A percentile compares a stretch with the other conserved stretches of the same genome.
These are phyloP conservation scores for Ceyx erithaca DNA, from an alignment of 2,797 vertebrate species.

Conservation along the genomic window DNA sequence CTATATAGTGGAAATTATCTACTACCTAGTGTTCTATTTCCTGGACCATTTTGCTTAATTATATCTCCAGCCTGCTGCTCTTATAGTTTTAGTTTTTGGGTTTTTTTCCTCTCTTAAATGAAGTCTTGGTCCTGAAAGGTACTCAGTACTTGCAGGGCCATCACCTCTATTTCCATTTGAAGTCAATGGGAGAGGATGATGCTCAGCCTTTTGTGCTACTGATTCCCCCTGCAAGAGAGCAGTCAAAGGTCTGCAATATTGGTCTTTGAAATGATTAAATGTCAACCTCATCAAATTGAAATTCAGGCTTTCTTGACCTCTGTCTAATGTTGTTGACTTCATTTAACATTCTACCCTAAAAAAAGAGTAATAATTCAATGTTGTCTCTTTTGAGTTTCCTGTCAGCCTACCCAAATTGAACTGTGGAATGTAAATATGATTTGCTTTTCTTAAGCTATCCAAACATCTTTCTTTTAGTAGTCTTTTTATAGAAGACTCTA, in stretches of 20 bases:
- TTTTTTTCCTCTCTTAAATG: background rate
- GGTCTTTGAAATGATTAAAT: constrained; percentile 21
- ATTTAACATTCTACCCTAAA: background rate
- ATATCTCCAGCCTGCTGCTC: background rate
- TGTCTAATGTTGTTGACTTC: background rate
- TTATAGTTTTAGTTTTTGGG: background rate
- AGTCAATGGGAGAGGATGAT: constrained; percentile 2
- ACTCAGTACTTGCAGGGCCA: background rate
- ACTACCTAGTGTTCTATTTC: background rate
- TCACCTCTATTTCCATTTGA: background rate
- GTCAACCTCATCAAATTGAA: background rate
- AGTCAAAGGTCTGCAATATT: background rate
- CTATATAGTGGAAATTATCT: background rate
- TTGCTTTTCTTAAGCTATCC: background rate
- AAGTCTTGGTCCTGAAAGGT: background rate
- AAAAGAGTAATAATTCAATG: background rate
- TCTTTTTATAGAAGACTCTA: background rate
- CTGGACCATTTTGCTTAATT: background rate
- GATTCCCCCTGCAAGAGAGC: background rate
- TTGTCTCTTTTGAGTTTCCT: background rate
- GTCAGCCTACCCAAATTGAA: background rate
- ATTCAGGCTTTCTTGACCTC: constrained; percentile 11
- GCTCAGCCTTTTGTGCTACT: background rate
- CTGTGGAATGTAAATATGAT: background rate
- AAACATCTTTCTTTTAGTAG: background rate